These are phyloP conservation scores for Stichodactyla helianthus DNA, from an alignment of 64 coral and sea anemone species.

Conservation along the genomic window DNA sequence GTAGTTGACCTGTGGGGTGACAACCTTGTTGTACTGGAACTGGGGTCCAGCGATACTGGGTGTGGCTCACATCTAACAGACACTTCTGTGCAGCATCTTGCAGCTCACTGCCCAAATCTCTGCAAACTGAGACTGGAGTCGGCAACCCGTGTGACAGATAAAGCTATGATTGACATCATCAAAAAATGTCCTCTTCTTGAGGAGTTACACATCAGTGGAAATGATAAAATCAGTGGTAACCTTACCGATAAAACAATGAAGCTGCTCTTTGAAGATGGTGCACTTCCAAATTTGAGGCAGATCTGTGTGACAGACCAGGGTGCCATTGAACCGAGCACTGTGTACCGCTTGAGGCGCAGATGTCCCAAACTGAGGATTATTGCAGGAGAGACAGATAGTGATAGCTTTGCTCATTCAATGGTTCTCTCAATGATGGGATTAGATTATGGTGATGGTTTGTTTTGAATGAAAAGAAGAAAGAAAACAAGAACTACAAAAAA, in stretches of 20 bases:
- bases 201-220: conserved; percentile 75
- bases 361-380: conserved; percentile 83
- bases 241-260: conserved; percentile 77
- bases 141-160: conserved; percentile 65
- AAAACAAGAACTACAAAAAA: background rate
- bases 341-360: conserved; percentile 78
- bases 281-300: conserved; percentile 61
- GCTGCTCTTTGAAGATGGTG: conserved; percentile 51
- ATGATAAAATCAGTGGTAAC: conserved; percentile 71
- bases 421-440: conserved; percentile 90
- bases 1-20: conserved; percentile 76
- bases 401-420: conserved; percentile 92
- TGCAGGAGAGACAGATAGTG: conserved; percentile 93
- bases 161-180: conserved; percentile 63
- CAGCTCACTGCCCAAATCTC: conserved; percentile 68
- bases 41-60: conserved; percentile 79
- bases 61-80: conserved; percentile 74
- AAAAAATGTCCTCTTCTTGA: conserved; percentile 71
- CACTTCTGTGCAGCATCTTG: conserved; percentile 66
- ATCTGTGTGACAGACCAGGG: conserved; percentile 79
- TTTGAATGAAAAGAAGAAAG: conserved; percentile 3
- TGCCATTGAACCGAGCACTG: conserved; percentile 69
- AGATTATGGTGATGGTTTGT: conserved; percentile 87
- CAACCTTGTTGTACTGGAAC: conserved; percentile 64
- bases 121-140: conserved; percentile 90